phyloP scores from a whole-genome alignment of 2,113 vertebrate species.

The Amphiprion ocellaris region DNA sequence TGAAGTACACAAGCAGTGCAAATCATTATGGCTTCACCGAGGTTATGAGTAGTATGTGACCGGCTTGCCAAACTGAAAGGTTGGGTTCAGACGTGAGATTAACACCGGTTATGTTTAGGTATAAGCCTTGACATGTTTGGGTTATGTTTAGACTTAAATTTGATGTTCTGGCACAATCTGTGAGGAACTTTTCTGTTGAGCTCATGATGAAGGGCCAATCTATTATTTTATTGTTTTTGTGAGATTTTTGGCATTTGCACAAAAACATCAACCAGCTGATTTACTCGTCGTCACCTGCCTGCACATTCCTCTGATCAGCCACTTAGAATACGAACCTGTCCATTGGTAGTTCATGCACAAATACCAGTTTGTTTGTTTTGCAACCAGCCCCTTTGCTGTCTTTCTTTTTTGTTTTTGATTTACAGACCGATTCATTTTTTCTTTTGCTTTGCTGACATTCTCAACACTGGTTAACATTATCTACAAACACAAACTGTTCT shows the following conservation, averaged over 20 bases:
- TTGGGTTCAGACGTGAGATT: conserved; percentile 15
- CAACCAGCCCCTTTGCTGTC: too few species aligned
- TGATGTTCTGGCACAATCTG: background rate
- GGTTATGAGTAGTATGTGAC: conserved; percentile 18
- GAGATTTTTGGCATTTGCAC: background rate
- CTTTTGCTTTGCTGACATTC: background rate
- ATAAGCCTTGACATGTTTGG: conserved; percentile 7
- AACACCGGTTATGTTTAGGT: conserved; percentile 31
- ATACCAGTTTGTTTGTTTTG: too few species aligned
- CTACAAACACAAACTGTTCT: too few species aligned
- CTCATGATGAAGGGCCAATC: background rate
- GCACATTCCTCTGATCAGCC: conserved; percentile 21
- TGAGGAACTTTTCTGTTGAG: background rate
- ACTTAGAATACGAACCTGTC: background rate
- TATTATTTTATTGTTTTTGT: background rate
- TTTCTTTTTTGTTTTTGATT: background rate
- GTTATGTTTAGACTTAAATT: conserved; percentile 6
- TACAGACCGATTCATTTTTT: background rate
- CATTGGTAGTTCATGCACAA: background rate
- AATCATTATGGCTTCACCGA: background rate
- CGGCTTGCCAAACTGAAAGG: conserved; percentile 11
- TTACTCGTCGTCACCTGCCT: conserved; percentile 11
- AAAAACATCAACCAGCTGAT: background rate
- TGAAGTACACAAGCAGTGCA: conserved; percentile 5
- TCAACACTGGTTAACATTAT: too few species aligned